Evolutionary conservation across 2,113 vertebrate genomes (phyloP).

Genomic region (Cisticola juncidis): DNA sequence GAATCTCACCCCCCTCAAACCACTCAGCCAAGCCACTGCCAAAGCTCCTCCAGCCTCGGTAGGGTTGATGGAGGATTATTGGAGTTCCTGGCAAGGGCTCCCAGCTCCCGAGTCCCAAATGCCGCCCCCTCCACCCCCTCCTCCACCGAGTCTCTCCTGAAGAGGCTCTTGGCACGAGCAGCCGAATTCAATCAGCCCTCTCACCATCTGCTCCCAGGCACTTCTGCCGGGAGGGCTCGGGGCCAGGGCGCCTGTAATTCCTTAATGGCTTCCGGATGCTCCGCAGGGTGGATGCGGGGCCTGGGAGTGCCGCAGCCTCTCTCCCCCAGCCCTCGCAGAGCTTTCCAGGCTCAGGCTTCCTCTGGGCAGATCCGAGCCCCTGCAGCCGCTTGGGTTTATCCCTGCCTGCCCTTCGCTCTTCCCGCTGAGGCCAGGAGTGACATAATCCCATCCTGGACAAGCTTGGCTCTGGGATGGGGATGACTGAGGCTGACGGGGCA

Average conservation of each 20-base stretch:
- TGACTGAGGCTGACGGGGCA: conserved; percentile 16
- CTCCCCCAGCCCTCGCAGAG: not conserved
- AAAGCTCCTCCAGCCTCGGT: not conserved
- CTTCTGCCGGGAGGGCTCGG: conserved; percentile 36
- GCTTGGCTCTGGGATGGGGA: not conserved
- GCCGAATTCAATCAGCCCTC: conserved; percentile 64
- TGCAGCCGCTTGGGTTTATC: not conserved
- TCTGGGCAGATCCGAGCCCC: not conserved
- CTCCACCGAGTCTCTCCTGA: not conserved
- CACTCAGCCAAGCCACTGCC: not conserved
- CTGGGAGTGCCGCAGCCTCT: not conserved
- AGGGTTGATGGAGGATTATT: not conserved
- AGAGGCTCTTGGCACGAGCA: conserved; percentile 25
- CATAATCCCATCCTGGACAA: not conserved
- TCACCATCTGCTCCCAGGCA: conserved; percentile 61
- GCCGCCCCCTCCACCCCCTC: conserved; percentile 8
- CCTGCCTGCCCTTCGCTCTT: not conserved
- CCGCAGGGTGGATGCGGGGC: not conserved
- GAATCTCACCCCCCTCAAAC: not conserved
- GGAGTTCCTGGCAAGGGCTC: conserved; percentile 12
- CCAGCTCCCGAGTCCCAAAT: not conserved
- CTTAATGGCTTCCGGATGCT: conserved; percentile 73
- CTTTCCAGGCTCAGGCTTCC: conserved; percentile 17
- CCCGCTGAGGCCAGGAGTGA: not conserved
- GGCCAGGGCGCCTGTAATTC: conserved; percentile 69